phyloP scores from a whole-genome alignment of 1,140 invertebrate genomes.

The Armadillidium nasatum region DNA sequence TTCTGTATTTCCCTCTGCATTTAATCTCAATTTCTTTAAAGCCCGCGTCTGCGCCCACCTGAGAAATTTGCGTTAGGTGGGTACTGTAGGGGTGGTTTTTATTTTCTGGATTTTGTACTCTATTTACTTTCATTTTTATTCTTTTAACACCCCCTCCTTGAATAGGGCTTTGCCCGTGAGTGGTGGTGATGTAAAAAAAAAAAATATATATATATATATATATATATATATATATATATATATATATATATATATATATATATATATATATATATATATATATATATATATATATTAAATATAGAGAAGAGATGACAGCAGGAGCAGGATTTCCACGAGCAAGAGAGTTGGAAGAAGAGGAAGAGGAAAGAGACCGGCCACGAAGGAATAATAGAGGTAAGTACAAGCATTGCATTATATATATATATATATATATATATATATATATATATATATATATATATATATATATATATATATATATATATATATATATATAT shows the following conservation, averaged over 20 bases:
- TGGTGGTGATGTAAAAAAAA: slow-evolving; percentile 23
- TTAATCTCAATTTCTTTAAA: too few relatives aligned
- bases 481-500: slow-evolving; percentile 9
- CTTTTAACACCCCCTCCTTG: too few relatives aligned
- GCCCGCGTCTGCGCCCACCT: too few relatives aligned
- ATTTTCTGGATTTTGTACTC: too few relatives aligned
- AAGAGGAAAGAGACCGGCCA: slow-evolving; percentile 55
- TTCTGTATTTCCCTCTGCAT: too few relatives aligned
- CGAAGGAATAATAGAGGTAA: slow-evolving; percentile 39
- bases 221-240: slow-evolving; percentile 17
- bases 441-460: slow-evolving; percentile 16
- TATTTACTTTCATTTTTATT: too few relatives aligned
- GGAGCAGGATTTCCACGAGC: slow-evolving; percentile 46
- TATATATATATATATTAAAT: neutral
- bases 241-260: slow-evolving; percentile 26
- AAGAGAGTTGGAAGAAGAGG: slow-evolving; percentile 56
- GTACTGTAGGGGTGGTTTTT: too few relatives aligned
- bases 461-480: neutral
- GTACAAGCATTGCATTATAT: neutral
- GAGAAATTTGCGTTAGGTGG: too few relatives aligned
- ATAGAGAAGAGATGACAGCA: slow-evolving; percentile 1
- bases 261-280: slow-evolving; percentile 30
- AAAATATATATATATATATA: slow-evolving; percentile 20
- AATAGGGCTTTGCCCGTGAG: too few relatives aligned
- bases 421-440: slow-evolving; percentile 21